Percentiles rank a stretch among this genome's conserved stretches.
Conservation (phyloP, 2,888 invertebrate species). For the Meloe dianella region DNA sequence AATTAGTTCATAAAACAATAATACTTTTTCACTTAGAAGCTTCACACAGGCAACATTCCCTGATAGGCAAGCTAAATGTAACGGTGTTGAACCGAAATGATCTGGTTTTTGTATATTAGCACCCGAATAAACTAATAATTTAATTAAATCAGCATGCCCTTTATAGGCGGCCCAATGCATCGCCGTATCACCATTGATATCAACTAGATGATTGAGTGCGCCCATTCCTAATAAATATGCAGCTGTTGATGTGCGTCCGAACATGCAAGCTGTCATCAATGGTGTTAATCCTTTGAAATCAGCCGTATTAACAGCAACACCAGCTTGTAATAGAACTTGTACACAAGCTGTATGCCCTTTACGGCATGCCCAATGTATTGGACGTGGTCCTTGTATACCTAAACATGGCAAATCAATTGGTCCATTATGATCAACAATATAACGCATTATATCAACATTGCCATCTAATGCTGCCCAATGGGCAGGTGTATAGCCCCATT, state of each 20-base stretch:
- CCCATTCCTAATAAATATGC: constrained; percentile 91
- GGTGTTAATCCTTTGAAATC: constrained; percentile 91
- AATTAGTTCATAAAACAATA: no score
- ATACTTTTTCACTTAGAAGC: constrained; percentile 86
- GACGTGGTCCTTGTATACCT: constrained; percentile 87
- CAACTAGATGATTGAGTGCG: constrained; percentile 82
- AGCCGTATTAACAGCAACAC: constrained; percentile 86
- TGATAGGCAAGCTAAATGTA: constrained; percentile 88
- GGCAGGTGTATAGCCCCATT: constrained; percentile 91
- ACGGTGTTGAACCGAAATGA: constrained; percentile 89
- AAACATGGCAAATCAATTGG: constrained; percentile 86
- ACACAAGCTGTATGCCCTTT: constrained; percentile 92
- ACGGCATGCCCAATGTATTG: constrained; percentile 92
- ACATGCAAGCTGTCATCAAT: constrained; percentile 91
- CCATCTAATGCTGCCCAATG: constrained; percentile 93
- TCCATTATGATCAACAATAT: constrained; percentile 81
- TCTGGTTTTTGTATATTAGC: constrained; percentile 89
- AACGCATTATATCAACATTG: constrained; percentile 87
- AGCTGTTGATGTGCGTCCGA: constrained; percentile 88
- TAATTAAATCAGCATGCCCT: constrained; percentile 86
- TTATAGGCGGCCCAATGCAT: constrained; percentile 95
- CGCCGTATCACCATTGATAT: constrained; percentile 92
- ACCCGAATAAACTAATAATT: constrained; percentile 88
- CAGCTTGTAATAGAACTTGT: constrained; percentile 75
- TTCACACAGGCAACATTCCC: constrained; percentile 88